phyloP scores from a whole-genome alignment of 2,113 vertebrate genomes.

The Protobothrops mucrosquamatus region DNA sequence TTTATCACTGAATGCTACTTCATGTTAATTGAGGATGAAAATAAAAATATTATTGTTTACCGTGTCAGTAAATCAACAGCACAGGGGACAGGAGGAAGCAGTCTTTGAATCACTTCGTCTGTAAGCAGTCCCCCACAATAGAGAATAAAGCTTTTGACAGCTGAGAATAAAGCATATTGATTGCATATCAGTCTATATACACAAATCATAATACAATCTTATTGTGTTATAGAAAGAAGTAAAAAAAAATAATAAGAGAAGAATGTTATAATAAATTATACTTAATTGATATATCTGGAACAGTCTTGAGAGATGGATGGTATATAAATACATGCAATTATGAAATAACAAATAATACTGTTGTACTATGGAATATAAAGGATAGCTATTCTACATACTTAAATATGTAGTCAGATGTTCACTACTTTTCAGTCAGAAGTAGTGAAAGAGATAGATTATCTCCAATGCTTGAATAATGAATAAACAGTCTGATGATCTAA shows the following conservation, averaged over 20 bases:
- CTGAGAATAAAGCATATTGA: conserved; percentile 65
- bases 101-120: conserved; percentile 79
- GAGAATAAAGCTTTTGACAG: conserved; percentile 83
- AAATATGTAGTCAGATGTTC: not conserved
- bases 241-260: not conserved
- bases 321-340: not conserved
- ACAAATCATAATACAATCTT: not conserved
- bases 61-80: conserved; percentile 83
- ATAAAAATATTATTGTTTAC: conserved; percentile 72
- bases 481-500: not conserved
- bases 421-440: not conserved
- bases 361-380: not conserved
- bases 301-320: not conserved
- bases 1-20: not conserved
- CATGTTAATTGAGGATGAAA: not conserved
- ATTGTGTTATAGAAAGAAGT: not conserved
- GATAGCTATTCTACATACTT: not conserved
- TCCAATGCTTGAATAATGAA: not conserved
- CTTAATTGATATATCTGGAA: not conserved
- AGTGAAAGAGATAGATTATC: not conserved
- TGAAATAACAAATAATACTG: not conserved
- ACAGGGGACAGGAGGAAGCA: conserved; percentile 82
- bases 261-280: not conserved
- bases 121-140: conserved; percentile 85
- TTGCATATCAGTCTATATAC: not conserved